These are phyloP conservation scores for Selene dorsalis DNA, from an alignment of 2,797 vertebrate genomes.

Conservation along the genomic window DNA sequence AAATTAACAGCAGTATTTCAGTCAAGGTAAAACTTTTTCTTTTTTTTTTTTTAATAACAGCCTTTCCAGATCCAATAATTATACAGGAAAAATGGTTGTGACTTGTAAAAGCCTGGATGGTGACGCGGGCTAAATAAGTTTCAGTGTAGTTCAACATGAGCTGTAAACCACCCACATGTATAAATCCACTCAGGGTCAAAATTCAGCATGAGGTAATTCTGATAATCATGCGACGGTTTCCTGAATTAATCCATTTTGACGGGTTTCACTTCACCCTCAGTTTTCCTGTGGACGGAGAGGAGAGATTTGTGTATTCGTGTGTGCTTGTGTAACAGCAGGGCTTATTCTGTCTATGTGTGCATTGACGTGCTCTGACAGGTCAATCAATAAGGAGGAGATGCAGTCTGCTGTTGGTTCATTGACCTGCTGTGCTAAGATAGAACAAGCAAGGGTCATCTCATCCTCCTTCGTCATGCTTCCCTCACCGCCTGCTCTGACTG, in stretches of 20 bases:
- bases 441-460: slow-evolving; percentile 65
- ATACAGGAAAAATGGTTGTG: not conserved
- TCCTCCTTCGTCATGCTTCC: slow-evolving; percentile 40
- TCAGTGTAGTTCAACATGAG: slow-evolving; percentile 16
- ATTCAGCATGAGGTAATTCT: slow-evolving; percentile 36
- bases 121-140: slow-evolving; percentile 13
- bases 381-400: slow-evolving; percentile 76
- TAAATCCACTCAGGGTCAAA: slow-evolving; percentile 44
- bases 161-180: slow-evolving; percentile 22
- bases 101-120: slow-evolving; percentile 9
- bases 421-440: slow-evolving; percentile 66
- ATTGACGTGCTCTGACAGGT: slow-evolving; percentile 74
- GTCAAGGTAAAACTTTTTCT: too few relatives aligned
- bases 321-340: slow-evolving; percentile 48
- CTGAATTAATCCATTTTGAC: slow-evolving; percentile 67
- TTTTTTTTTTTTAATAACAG: too few relatives aligned
- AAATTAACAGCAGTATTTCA: too few relatives aligned
- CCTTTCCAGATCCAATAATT: not conserved
- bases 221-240: slow-evolving; percentile 39
- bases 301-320: slow-evolving; percentile 36
- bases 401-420: slow-evolving; percentile 59
- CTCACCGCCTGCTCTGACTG: slow-evolving; percentile 20
- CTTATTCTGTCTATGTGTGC: slow-evolving; percentile 51
- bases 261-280: slow-evolving; percentile 16
- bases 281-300: slow-evolving; percentile 37